A percentile compares a stretch with the other conserved stretches of the same genome.
Conservation (phyloP, 2,797 vertebrate genomes). For the Triplophysa yarkandensis region DNA sequence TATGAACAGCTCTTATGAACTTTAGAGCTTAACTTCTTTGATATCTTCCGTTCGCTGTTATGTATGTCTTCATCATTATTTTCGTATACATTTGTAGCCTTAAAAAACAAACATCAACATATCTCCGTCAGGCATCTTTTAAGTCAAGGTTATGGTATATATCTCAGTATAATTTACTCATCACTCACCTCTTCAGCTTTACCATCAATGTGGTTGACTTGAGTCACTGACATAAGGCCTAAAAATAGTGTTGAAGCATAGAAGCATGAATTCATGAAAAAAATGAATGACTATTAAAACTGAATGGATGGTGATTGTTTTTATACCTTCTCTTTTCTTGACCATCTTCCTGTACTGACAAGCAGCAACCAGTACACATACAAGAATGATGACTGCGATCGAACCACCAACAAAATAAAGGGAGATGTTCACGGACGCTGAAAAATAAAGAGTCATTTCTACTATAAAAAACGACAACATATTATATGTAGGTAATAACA, state of each 20-base stretch:
- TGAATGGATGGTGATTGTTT: background rate
- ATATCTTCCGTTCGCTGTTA: background rate
- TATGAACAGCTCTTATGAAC: background rate
- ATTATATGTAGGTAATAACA: too few relatives aligned
- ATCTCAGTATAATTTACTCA: too few relatives aligned
- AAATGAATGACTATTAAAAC: too few relatives aligned
- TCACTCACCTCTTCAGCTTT: background rate
- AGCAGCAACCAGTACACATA: background rate
- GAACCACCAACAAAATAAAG: slow-evolving; percentile 6
- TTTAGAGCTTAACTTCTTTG: background rate
- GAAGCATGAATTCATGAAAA: background rate
- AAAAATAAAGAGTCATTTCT: too few relatives aligned
- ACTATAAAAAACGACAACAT: too few relatives aligned
- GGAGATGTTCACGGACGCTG: background rate
- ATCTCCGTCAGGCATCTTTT: too few relatives aligned
- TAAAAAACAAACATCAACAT: background rate
- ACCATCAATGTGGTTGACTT: background rate
- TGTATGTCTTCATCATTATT: background rate
- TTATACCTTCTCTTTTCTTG: background rate
- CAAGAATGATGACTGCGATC: background rate
- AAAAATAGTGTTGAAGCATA: background rate
- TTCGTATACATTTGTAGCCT: background rate
- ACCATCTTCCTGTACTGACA: slow-evolving; percentile 5
- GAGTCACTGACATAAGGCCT: background rate
- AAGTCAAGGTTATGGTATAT: too few relatives aligned